Conservation (phyloP, 2,888 invertebrate species). For the Mimas tiliae region DNA sequence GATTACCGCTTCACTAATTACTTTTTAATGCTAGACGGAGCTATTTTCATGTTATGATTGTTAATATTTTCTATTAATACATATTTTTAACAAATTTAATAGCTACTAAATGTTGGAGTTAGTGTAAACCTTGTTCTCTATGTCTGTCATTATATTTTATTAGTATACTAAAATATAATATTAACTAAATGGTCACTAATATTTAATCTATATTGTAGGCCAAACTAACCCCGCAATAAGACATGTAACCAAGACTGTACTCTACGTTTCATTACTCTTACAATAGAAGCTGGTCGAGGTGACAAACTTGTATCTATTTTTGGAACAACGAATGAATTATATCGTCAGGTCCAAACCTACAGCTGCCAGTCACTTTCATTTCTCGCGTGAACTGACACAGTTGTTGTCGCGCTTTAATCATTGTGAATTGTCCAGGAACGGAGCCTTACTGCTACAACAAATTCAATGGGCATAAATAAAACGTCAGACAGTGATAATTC, state of each 20-base stretch:
- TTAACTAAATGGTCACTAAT: too few relatives aligned
- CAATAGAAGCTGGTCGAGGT: slow-evolving; percentile 18
- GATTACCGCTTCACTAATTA: slow-evolving; percentile 24
- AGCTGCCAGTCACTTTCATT: slow-evolving; percentile 74
- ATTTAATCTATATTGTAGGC: too few relatives aligned
- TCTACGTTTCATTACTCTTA: neutral
- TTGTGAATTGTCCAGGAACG: slow-evolving; percentile 58
- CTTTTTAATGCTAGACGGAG: slow-evolving; percentile 5
- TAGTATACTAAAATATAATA: neutral
- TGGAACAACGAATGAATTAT: slow-evolving; percentile 26
- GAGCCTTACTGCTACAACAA: slow-evolving; percentile 5
- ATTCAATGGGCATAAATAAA: slow-evolving; percentile 20
- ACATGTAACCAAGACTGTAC: neutral
- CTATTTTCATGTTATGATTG: neutral
- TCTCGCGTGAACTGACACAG: slow-evolving; percentile 77
- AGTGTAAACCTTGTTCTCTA: neutral
- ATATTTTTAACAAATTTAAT: neutral
- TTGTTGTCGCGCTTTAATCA: slow-evolving; percentile 54
- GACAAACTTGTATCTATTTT: slow-evolving; percentile 5
- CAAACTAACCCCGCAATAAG: neutral
- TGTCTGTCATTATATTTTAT: slow-evolving; percentile 5
- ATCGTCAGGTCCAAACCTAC: slow-evolving; percentile 37
- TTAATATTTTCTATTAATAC: neutral
- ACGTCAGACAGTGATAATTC: slow-evolving; percentile 14
- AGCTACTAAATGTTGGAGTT: neutral